Conservation (phyloP, 2,797 vertebrate species). For the Chiroxiphia lanceolata region DNA sequence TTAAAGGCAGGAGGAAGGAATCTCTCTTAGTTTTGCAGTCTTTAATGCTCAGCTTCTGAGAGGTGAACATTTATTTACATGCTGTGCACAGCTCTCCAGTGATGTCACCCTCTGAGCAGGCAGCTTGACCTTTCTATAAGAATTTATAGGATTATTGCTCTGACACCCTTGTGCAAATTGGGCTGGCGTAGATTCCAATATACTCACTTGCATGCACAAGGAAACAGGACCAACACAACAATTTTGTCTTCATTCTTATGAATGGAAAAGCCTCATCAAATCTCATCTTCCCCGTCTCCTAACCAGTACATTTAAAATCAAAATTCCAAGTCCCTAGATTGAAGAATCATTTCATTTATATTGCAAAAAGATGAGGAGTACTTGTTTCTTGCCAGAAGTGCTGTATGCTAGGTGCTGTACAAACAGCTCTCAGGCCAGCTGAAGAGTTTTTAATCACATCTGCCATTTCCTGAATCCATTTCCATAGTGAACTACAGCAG, state of each 20-base stretch:
- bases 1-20: not conserved
- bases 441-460: constrained; percentile 62
- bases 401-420: not conserved
- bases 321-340: not conserved
- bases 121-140: not conserved
- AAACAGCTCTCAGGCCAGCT: constrained; percentile 26
- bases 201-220: not conserved
- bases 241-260: not conserved
- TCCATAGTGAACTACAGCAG: constrained; percentile 6
- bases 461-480: constrained; percentile 57
- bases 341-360: constrained; percentile 6
- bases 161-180: not conserved
- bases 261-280: not conserved
- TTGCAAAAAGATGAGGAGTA: not conserved
- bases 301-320: not conserved
- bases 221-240: not conserved
- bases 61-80: not conserved
- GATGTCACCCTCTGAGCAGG: not conserved
- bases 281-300: not conserved
- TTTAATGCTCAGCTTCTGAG: not conserved
- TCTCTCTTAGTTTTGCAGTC: not conserved
- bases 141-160: not conserved
- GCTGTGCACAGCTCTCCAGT: not conserved
- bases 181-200: not conserved
- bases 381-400: not conserved